Conservation (phyloP, 2,797 vertebrate genomes). For the Neoniphon sammara region DNA sequence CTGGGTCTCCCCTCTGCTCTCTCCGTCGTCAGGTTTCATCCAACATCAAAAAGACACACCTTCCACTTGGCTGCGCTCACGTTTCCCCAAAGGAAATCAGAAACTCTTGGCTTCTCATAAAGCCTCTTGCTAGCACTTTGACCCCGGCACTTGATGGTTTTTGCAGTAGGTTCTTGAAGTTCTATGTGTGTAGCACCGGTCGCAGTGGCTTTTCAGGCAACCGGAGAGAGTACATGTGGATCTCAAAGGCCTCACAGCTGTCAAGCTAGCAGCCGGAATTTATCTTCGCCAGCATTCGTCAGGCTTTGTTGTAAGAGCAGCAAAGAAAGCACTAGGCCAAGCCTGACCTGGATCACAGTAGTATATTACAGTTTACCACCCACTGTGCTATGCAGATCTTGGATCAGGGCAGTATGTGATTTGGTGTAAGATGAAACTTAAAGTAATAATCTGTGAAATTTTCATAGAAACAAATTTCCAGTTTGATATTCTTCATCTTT, state of each 20-base stretch:
- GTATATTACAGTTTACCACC: constrained; percentile 21
- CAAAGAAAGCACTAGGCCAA: constrained; percentile 19
- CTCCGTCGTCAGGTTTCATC: constrained; percentile 74
- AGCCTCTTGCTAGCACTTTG: constrained; percentile 62
- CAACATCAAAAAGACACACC: constrained; percentile 77
- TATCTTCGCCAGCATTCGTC: constrained; percentile 17
- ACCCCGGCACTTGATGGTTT: constrained; percentile 52
- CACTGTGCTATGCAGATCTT: constrained; percentile 5
- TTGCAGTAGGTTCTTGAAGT: constrained; percentile 47
- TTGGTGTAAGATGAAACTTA: constrained; percentile 5
- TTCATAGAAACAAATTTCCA: not conserved
- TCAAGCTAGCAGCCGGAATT: constrained; percentile 30
- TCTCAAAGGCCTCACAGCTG: constrained; percentile 41
- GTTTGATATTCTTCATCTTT: no score
- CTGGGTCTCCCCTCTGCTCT: constrained; percentile 64
- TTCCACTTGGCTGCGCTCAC: constrained; percentile 63
- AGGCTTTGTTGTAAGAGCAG: constrained; percentile 35
- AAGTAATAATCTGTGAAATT: not conserved
- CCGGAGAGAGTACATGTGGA: constrained; percentile 29
- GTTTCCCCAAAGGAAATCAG: constrained; percentile 50
- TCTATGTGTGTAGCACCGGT: constrained; percentile 18
- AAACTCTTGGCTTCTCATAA: constrained; percentile 59
- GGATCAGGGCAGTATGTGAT: not conserved
- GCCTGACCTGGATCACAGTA: constrained; percentile 25
- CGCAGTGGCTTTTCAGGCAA: constrained; percentile 34